Evolutionary conservation across 2,113 vertebrate genomes (phyloP), one percentile per base, ranked within the genome.

Genomic region (Tiliqua scincoides): DNA sequence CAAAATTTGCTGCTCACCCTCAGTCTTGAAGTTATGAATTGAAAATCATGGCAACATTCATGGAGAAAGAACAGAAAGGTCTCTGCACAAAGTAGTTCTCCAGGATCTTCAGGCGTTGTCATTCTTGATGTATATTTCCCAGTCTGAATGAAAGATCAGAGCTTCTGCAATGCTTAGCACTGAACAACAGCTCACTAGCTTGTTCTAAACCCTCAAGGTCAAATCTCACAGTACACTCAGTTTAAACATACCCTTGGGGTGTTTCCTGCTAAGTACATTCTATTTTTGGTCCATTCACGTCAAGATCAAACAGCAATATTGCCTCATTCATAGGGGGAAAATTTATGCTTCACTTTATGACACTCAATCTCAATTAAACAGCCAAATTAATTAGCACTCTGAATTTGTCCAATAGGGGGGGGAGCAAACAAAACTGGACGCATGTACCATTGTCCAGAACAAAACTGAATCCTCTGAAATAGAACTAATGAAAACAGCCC

Each of bases 301-400:
- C 72, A 90, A 90, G 85, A 85, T 93, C 86, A 79, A 89, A 87
- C 70, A 90, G 76, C 89, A 85, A 86, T 1, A 78, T 84, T 87
- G 87, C 84, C 89, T 82, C 93, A 87, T 77, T 92, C 88, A 92
- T 57, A 68, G 83, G 83, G 30, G 40, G 10, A 48, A 43, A 43
- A 32, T 2, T 23, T 10, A 91, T 91, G 71, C 89, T 85, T 85
- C 70, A 17, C 82, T 91, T 90, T 85, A 91, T 85, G 82, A 88
- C 62, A 88, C 89, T 91, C 90, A 88, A 88, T 91, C 91, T 94
- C 91, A 90, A 94, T 93, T 91, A 95, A 91, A 83, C 92, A 90
- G 89, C 91, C 90, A 94, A 94, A 93, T 93, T 95, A 94, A 94
- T 95, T 93, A 93, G 90, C 94, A 91, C 78, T 79, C 87, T 85